Percentiles rank a stretch among this genome's conserved stretches.
Conservation (phyloP, 1,140 invertebrate genomes). For the Scaptomyza graminum region DNA sequence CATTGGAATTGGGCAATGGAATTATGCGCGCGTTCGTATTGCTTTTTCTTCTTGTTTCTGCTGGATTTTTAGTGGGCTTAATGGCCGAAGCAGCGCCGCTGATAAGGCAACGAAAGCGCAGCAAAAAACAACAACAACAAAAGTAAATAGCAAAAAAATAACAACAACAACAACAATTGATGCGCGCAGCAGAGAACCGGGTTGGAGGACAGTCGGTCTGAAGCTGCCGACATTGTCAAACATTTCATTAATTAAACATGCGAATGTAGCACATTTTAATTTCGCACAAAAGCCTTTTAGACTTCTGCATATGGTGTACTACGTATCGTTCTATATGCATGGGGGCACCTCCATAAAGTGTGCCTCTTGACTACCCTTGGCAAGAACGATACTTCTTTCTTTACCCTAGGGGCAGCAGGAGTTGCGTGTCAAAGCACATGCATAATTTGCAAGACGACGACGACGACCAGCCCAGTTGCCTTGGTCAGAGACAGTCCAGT, state of each 20-base stretch:
- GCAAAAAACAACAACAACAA: slow-evolving; percentile 40
- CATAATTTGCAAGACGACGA: slow-evolving; percentile 72
- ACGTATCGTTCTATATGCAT: not conserved
- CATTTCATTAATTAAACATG: slow-evolving; percentile 82
- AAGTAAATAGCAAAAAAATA: slow-evolving; percentile 38
- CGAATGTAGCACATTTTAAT: slow-evolving; percentile 77
- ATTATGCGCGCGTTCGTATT: slow-evolving; percentile 15
- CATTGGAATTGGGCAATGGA: slow-evolving; percentile 24
- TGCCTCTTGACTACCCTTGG: slow-evolving; percentile 61
- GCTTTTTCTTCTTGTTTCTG: slow-evolving; percentile 33
- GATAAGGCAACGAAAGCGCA: slow-evolving; percentile 65
- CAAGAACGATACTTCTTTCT: slow-evolving; percentile 5
- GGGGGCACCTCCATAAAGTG: slow-evolving; percentile 59
- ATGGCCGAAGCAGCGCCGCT: slow-evolving; percentile 47
- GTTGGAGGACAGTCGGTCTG: slow-evolving; percentile 12
- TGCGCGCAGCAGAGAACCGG: slow-evolving; percentile 30
- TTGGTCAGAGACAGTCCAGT: slow-evolving; percentile 1
- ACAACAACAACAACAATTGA: slow-evolving; percentile 21
- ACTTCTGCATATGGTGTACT: slow-evolving; percentile 7
- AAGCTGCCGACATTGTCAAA: slow-evolving; percentile 69
- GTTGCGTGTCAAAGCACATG: slow-evolving; percentile 70
- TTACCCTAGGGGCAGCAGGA: slow-evolving; percentile 27
- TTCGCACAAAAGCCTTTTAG: slow-evolving; percentile 64
- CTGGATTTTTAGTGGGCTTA: slow-evolving; percentile 53
- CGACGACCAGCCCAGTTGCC: slow-evolving; percentile 2